Conservation (phyloP, 1,140 invertebrate species). For the Hesperophylax magnus region DNA sequence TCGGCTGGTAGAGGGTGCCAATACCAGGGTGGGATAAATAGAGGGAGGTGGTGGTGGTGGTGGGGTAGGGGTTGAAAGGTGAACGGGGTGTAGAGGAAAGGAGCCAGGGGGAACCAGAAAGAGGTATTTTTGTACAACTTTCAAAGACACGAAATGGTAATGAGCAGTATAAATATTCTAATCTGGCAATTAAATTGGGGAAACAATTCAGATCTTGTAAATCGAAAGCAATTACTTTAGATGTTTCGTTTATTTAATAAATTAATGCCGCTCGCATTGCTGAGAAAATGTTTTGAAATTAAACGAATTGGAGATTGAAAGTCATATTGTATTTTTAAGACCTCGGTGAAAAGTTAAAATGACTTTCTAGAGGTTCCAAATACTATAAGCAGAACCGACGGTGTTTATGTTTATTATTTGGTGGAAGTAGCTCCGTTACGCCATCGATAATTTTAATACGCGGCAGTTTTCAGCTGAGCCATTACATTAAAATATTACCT, state of each 20-base stretch:
- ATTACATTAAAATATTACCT: too few relatives aligned
- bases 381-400: too few relatives aligned
- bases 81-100: conserved; percentile 4
- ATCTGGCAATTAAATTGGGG: conserved; percentile 44
- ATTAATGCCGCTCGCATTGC: conserved; percentile 32
- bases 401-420: too few relatives aligned
- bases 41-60: not conserved
- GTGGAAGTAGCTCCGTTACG: too few relatives aligned
- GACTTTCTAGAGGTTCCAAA: not conserved
- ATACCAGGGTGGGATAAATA: not conserved
- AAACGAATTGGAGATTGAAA: conserved; percentile 13
- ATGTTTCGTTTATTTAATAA: conserved; percentile 42
- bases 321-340: conserved; percentile 31
- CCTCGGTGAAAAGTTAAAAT: not conserved
- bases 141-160: conserved; percentile 45
- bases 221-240: conserved; percentile 42
- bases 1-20: conserved; percentile 5
- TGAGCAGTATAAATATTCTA: conserved; percentile 44
- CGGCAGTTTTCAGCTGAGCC: too few relatives aligned
- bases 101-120: conserved; percentile 24
- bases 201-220: conserved; percentile 44
- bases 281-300: conserved; percentile 31
- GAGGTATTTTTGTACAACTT: conserved; percentile 43
- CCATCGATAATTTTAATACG: too few relatives aligned
- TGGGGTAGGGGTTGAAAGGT: not conserved